Percentiles rank a stretch among this genome's conserved stretches.
phyloP scores from a whole-genome alignment of 2,888 invertebrate genomes.

The Dysmachus trigonus region DNA sequence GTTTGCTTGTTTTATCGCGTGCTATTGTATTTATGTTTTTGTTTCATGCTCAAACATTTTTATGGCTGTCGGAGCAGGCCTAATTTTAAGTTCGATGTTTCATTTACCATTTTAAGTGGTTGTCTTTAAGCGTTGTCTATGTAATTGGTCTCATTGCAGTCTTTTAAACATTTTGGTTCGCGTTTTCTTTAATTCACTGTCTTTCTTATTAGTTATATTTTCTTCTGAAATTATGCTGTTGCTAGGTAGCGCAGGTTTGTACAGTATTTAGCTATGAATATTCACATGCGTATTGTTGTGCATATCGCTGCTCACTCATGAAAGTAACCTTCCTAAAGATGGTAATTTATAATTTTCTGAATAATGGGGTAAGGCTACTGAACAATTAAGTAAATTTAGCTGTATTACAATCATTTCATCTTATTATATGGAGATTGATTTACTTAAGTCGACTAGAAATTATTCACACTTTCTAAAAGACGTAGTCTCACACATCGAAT shows the following conservation, averaged over 20 bases:
- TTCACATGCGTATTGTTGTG: not conserved
- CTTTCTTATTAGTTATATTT: not conserved
- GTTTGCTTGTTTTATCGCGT: not conserved
- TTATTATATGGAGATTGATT: too few species aligned
- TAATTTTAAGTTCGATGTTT: not conserved
- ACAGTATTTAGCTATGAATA: not conserved
- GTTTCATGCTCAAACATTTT: not conserved
- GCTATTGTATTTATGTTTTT: not conserved
- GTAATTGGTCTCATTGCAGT: not conserved
- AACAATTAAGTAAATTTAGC: not conserved
- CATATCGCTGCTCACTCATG: not conserved
- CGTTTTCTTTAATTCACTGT: not conserved
- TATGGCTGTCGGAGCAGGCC: not conserved
- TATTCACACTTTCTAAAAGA: too few species aligned
- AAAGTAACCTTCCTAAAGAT: not conserved
- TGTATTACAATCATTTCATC: not conserved
- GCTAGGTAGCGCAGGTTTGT: not conserved
- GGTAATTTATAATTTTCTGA: not conserved
- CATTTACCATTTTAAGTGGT: not conserved
- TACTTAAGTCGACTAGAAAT: too few species aligned
- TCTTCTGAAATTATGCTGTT: not conserved
- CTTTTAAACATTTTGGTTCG: not conserved
- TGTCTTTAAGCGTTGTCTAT: not conserved
- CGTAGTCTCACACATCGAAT: too few species aligned
- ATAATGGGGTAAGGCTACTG: not conserved